phyloP scores from a whole-genome alignment of 1,140 invertebrate genomes.

The Ptiloglossa arizonensis region DNA sequence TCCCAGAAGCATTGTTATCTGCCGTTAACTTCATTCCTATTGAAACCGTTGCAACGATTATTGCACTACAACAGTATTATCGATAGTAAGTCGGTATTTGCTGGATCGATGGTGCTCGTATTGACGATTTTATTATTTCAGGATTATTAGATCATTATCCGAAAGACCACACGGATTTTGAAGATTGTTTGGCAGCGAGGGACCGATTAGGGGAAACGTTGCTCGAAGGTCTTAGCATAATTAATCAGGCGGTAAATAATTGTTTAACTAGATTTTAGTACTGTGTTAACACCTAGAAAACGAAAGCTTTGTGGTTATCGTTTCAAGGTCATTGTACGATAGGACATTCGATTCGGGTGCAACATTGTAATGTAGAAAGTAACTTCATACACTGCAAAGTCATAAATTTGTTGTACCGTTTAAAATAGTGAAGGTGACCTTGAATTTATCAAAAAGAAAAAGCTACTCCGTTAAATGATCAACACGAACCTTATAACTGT shows the following conservation, averaged over 20 bases:
- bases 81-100: conserved; percentile 86
- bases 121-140: no score
- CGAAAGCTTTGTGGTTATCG: no score
- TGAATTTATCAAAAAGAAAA: no score
- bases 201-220: conserved; percentile 83
- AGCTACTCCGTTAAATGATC: no score
- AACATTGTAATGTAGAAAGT: no score
- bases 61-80: conserved; percentile 93
- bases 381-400: no score
- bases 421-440: no score
- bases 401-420: no score
- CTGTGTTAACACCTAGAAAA: neutral
- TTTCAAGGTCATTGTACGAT: no score
- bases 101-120: no score
- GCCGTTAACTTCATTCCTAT: conserved; percentile 92
- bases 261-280: neutral
- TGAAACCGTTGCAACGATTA: conserved; percentile 94
- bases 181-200: conserved; percentile 88
- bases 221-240: conserved; percentile 74
- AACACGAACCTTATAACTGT: no score
- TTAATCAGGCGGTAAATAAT: conserved; percentile 78
- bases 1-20: conserved; percentile 92
- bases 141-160: conserved; percentile 89
- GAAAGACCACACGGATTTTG: conserved; percentile 88
- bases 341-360: no score